These are phyloP conservation scores for Oopsacas minuta DNA, from an alignment of 37 sponge, comb jelly and placozoan species.

Conservation along the genomic window DNA sequence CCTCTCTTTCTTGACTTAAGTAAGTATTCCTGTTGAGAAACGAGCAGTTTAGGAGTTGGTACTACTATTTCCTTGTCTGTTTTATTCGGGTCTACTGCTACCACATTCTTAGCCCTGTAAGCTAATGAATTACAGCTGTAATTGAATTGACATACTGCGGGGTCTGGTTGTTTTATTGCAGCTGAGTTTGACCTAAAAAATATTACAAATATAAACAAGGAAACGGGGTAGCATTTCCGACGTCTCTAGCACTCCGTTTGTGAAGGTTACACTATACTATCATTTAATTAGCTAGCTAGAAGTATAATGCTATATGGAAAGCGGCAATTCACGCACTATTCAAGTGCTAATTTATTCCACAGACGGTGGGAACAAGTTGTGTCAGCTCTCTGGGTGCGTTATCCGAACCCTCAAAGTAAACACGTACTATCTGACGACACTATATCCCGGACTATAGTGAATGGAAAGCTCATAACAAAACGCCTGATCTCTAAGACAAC, in stretches of 20 bases:
- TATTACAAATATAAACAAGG: too few species aligned
- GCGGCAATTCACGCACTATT: constrained; percentile 2
- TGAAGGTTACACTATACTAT: not conserved
- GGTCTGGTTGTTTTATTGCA: not conserved
- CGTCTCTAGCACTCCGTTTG: too few species aligned
- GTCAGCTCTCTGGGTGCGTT: constrained; percentile 51
- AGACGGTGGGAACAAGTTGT: constrained; percentile 46
- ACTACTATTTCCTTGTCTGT: not conserved
- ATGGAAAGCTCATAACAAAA: constrained; percentile 29
- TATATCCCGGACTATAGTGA: constrained; percentile 24
- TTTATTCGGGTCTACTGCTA: not conserved
- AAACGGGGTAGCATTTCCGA: too few species aligned
- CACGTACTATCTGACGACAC: constrained; percentile 75
- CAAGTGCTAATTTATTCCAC: not conserved
- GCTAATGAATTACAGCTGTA: not conserved
- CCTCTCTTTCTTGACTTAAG: not conserved
- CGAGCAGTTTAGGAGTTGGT: not conserved
- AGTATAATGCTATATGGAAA: not conserved
- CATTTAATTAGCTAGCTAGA: not conserved
- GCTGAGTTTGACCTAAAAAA: too few species aligned
- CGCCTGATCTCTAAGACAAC: constrained; percentile 51
- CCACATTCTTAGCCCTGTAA: not conserved
- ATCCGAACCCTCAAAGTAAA: constrained; percentile 74
- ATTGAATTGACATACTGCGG: not conserved
- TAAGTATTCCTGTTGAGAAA: not conserved